Evolutionary conservation across 2,113 vertebrate species (phyloP), one percentile per base, ranked within the genome.

Genomic region (Sakesphorus luctuosus): DNA sequence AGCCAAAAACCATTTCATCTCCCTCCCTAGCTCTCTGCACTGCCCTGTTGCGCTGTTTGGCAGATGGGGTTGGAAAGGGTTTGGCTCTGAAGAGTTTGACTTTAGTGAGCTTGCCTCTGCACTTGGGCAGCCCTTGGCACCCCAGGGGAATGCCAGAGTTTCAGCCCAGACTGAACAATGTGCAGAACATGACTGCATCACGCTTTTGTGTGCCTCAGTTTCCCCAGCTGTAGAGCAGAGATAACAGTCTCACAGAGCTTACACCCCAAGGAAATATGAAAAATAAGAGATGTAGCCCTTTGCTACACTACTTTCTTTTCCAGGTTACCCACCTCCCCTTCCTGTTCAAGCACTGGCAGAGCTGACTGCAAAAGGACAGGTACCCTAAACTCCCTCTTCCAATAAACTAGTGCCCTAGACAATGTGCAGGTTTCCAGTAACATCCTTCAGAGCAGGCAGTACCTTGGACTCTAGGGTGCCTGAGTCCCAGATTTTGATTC

Each of bases 91-190:
- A 86, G 38, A 19, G 7, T 85, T 62, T 85, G 40, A 24, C 28
- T 85, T 38, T 9, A 26, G 28, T 1, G 6, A 58, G 50, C 10
- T 46, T 58, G 2, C 5, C 13, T 29, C 46, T 24, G 28, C 8
- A 6, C 14, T 53, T 0, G 0, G 46, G 8, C 47, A 81, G 33
- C 44, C 21, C 23, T 73, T 56, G 43, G 21, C 33, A 58, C 15
- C 43, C 3, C 68, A 29, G 0, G 1, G 25, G 53, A 61, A 47
- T 40, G 38, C 3, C 13, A 3, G 15, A 16, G 21, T 35, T 80
- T 76, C 71, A 86, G 31, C 36, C 23, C 24, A 36, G 36, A 46
- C 46, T 53, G n/a, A 38, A 6, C 2, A 11, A 83, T 19, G 9
- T 36, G 23, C 13, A 18, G 49, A 55, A 75, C 0, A 0, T 23